Evolutionary conservation across 2,888 invertebrate genomes (phyloP).

Genomic region (Orthosia cruda): DNA sequence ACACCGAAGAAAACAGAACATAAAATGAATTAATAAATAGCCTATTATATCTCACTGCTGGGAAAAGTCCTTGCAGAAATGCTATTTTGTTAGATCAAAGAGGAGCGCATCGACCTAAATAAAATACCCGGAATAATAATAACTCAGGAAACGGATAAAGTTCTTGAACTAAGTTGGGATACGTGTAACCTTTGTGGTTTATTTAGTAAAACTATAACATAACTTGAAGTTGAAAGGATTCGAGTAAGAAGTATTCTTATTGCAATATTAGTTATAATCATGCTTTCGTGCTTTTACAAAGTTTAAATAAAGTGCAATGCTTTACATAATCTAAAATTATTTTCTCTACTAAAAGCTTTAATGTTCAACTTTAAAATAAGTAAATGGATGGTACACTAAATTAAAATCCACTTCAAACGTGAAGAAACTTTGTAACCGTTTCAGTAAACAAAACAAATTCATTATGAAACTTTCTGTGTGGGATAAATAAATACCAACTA

Average conservation of each 20-base stretch:
- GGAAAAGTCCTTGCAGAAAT: too few relatives aligned
- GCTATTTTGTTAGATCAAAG: too few relatives aligned
- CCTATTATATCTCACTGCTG: too few relatives aligned
- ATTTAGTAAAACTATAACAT: too few relatives aligned
- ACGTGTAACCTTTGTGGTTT: background rate
- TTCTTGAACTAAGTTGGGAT: background rate
- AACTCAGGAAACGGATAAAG: too few relatives aligned
- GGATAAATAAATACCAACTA: conserved; percentile 32
- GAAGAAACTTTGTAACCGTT: background rate
- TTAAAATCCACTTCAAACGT: background rate
- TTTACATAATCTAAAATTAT: background rate
- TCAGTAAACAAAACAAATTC: conserved; percentile 30
- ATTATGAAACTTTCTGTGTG: conserved; percentile 35
- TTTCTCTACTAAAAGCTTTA: background rate
- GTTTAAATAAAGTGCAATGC: background rate
- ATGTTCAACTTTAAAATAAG: background rate
- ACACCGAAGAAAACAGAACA: too few relatives aligned
- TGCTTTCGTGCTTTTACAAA: background rate
- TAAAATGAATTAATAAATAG: too few relatives aligned
- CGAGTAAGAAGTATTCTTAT: background rate
- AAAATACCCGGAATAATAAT: too few relatives aligned
- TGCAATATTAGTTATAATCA: background rate
- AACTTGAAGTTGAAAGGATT: background rate
- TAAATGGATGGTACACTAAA: background rate
- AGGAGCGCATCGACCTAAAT: too few relatives aligned